Evolutionary conservation across 2,113 vertebrate genomes (phyloP), one percentile per base, ranked within the genome.

Genomic region (Australoheros scitulus): DNA sequence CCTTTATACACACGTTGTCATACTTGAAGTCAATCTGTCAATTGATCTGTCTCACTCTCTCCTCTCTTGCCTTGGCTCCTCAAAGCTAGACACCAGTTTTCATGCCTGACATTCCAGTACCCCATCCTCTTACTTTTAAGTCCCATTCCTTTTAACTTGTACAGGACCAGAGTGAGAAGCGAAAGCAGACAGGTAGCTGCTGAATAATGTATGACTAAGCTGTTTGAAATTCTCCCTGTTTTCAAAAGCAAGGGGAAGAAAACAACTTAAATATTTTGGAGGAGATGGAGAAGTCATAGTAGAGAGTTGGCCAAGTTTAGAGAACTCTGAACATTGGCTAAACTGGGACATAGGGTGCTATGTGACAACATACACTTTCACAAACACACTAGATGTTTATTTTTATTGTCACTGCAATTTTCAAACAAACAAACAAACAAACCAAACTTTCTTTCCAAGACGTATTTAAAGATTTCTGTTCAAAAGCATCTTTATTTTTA

Each of bases 201-300:
- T 94, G 91, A 94, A 93, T 92, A 87, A 94, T 92, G 88, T 64
- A 93, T 91, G 80, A 81, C n/a, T 79, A 17, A 56, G 52, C 79
- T 79, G 82, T 83, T 86, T 88, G 77, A 91, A 84, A 88, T 90
- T 52, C 83, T 60, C 59, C 68, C 55, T 79, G 64, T 88, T 92
- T 93, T 92, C 77, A 80, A 86, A 47, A 82, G 34, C n/a, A 77
- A 70, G 64, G 20, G 59, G 55, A 81, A 61, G 22, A 89, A 90
- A 90, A 90, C 75, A 91, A 68, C 83, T 74, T 72, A 34, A 78
- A 47, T 78, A 70, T 61, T 64, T 87, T n/a, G 18, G 26, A 56
- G 41, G 26, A 60, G 58, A 50, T 59, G 57, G 59, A 61, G 50
- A 57, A 59, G 58, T 32, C 2, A 0, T 0, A 18, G 61, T 18